These are phyloP conservation scores for Hemichromis elongatus DNA, from an alignment of 2,113 vertebrate species.

Conservation along the genomic window DNA sequence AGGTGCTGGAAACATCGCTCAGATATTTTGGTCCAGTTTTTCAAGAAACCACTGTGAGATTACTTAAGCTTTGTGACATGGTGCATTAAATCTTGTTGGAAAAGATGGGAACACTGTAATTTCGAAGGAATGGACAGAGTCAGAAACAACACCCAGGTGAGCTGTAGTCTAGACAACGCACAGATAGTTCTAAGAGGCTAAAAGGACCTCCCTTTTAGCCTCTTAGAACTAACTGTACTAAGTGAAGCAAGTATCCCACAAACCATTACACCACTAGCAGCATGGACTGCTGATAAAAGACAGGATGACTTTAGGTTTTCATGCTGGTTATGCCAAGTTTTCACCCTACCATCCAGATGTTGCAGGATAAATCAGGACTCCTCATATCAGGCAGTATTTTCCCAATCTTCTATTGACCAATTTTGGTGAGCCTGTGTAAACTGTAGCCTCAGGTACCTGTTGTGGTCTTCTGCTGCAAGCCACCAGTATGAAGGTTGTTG, in stretches of 20 bases:
- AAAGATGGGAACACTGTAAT: background rate
- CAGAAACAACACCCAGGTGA: background rate
- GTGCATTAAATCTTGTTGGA: background rate
- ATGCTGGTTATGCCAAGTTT: background rate
- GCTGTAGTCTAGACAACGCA: background rate
- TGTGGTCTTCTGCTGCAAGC: background rate
- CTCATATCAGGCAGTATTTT: background rate
- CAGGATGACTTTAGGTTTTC: background rate
- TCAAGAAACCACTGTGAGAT: background rate
- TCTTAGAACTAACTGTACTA: no score
- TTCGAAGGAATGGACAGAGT: background rate
- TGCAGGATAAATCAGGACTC: background rate
- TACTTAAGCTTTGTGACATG: background rate
- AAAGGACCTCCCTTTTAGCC: no score
- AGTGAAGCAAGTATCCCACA: background rate
- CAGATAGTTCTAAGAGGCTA: background rate
- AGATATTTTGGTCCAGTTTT: background rate
- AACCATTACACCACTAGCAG: background rate
- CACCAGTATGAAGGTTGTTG: rapidly evolving
- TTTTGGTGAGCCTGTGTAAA: background rate
- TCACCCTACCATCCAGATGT: background rate
- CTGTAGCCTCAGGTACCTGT: background rate
- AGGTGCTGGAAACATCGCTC: background rate
- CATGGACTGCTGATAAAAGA: background rate
- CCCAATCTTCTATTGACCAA: background rate